phyloP scores from a whole-genome alignment of 2,888 invertebrate genomes.

The Aphidoletes aphidimyza region DNA sequence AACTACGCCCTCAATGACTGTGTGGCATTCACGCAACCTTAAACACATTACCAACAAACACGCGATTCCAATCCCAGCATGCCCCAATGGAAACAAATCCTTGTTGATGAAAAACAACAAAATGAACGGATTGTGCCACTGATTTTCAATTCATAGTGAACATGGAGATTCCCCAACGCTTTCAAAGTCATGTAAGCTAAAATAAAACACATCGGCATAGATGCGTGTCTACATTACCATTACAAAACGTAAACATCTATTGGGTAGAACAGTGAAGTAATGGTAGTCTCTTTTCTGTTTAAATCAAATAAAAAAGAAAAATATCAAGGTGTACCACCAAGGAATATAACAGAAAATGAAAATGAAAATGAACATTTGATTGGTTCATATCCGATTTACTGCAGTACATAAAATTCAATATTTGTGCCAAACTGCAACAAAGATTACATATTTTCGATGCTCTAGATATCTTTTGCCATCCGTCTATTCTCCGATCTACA shows the following conservation, averaged over 20 bases:
- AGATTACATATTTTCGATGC: too few species aligned
- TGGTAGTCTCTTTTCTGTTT: neutral
- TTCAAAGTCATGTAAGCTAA: too few species aligned
- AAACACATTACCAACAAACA: neutral
- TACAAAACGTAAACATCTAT: slow-evolving; percentile 54
- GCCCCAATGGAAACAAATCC: too few species aligned
- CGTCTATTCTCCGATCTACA: too few species aligned
- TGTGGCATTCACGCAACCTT: neutral
- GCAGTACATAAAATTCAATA: too few species aligned
- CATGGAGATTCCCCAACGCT: neutral
- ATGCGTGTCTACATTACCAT: slow-evolving; percentile 1
- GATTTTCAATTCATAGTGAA: neutral
- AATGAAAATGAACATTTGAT: too few species aligned
- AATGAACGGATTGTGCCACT: neutral
- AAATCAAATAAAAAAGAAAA: neutral
- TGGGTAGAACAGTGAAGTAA: slow-evolving; percentile 25
- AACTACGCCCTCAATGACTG: neutral
- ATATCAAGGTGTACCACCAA: too few species aligned
- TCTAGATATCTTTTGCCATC: too few species aligned
- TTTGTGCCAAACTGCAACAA: too few species aligned
- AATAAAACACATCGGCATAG: neutral
- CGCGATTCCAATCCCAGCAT: neutral
- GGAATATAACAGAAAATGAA: too few species aligned
- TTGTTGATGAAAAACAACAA: neutral
- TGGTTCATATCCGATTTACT: too few species aligned